Evolutionary conservation across 2,888 invertebrate genomes (phyloP).

Genomic region (Hydraecia micacea): DNA sequence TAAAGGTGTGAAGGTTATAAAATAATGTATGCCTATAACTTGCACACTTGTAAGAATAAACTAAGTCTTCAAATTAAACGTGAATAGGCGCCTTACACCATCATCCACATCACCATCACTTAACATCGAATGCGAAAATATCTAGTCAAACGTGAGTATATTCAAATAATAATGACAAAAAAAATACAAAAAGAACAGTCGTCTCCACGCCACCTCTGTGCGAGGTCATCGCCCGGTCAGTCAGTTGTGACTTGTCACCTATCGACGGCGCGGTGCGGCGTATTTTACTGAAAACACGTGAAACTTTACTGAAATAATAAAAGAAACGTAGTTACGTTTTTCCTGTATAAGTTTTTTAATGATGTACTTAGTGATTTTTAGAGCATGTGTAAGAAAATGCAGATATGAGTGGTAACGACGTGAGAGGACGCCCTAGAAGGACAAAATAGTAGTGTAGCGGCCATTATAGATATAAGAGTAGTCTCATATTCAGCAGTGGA

Average conservation of each 20-base stretch:
- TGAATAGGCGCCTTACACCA: neutral
- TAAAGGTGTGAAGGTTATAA: no score
- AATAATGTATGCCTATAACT: no score
- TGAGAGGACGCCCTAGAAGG: neutral
- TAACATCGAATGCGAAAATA: neutral
- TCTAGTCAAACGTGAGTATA: neutral
- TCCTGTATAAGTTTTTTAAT: neutral
- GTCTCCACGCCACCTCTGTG: slow-evolving; percentile 44
- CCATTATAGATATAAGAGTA: no score
- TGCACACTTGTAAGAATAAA: no score
- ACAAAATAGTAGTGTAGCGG: no score
- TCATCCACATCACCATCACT: no score
- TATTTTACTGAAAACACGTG: slow-evolving; percentile 28
- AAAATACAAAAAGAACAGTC: neutral
- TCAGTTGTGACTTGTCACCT: slow-evolving; percentile 59
- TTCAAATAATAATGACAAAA: neutral
- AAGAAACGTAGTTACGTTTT: neutral
- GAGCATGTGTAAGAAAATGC: neutral
- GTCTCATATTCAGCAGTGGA: no score
- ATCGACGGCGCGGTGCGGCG: slow-evolving; percentile 34
- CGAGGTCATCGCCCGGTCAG: slow-evolving; percentile 70
- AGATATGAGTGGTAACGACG: neutral
- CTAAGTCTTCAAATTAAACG: neutral
- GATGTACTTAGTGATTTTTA: neutral
- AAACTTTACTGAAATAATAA: neutral